Percentiles rank a stretch among this genome's conserved stretches.
Conservation (phyloP, 2,888 invertebrate species). For the Myopa tessellatipennis region DNA sequence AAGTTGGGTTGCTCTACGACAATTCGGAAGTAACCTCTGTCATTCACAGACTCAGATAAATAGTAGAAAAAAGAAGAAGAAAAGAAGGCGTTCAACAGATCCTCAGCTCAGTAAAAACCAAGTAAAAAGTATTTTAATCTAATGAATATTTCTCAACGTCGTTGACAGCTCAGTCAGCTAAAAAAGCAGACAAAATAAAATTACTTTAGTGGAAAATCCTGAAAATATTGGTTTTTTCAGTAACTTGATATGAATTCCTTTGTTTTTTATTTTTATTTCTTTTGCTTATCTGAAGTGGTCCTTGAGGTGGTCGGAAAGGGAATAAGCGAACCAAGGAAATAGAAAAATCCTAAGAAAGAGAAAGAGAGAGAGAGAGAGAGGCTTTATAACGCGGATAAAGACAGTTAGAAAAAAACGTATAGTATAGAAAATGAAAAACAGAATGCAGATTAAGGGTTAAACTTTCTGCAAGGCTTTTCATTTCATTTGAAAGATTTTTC, state of each 20-base stretch:
- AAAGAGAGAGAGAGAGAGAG: conserved; percentile 3
- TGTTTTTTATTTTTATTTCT: neutral
- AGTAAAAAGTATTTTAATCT: conserved; percentile 37
- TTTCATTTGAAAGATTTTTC: conserved; percentile 21
- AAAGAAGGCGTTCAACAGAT: neutral
- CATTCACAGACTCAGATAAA: conserved; percentile 21
- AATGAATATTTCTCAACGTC: conserved; percentile 48
- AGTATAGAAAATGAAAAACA: conserved; percentile 6
- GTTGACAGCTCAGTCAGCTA: conserved; percentile 38
- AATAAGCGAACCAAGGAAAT: no score
- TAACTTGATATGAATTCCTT: neutral
- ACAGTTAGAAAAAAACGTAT: neutral
- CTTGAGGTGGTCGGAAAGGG: no score
- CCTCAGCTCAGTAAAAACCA: neutral
- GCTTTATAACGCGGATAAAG: neutral
- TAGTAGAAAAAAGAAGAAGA: neutral
- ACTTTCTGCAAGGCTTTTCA: conserved; percentile 27
- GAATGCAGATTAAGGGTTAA: conserved; percentile 31
- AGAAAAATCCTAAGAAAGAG: neutral
- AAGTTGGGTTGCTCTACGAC: no score
- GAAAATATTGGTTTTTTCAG: neutral
- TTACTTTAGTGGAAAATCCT: conserved; percentile 10
- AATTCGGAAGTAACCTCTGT: no score
- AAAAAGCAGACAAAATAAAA: conserved; percentile 23
- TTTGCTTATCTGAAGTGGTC: neutral